Evolutionary conservation across 2,888 invertebrate species (phyloP), one percentile per base, ranked within the genome.

Genomic region (Aphidius colemani): DNA sequence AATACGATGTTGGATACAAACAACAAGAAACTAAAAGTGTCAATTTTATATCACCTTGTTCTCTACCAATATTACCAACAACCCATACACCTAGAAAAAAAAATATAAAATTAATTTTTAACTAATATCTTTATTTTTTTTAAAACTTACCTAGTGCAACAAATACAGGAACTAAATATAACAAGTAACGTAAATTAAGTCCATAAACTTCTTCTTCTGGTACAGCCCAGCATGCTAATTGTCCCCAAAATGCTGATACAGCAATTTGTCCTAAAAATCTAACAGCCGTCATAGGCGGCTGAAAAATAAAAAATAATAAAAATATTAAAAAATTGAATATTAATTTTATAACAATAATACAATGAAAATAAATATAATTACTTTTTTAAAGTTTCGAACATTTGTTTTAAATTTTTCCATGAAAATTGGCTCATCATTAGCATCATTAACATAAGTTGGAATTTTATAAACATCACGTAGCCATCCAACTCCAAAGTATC

Each of bases 11-110:
- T 0, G 90, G 89, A 75, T 92, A 89, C 0, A 86, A 81, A 0
- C 85, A 70, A 72, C 90, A 90, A 0, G 96, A 89, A 0, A 88
- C 89, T 0, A 88, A 59, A 0, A 95, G 77, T 0, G 93, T 87
- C 78, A 88, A 86, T 84, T 88, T 89, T 44, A 94, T 84, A 0
- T 86, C 83, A 1, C 95, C 95, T 73, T 87, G 85, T 77, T 96
- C 92, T 2, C 90, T 86, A 0, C 96, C 96, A 68, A 96, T 90
- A 76, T 96, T 97, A 40, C 96, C 96, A 7, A 96, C 93, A 0
- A 90, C 85, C 90, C 95, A 93, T 0, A 95, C 92, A 72, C 96
- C 97, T 95, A 79, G 18, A 82, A 77, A 70, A 71, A 71, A 1
- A 13, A 13, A 48, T 48, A 13, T 59, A 69, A 41, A 53, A 53